Evolutionary conservation across 2,888 invertebrate species (phyloP), one percentile per base, ranked within the genome.

Genomic region (Mythimna pallens): DNA sequence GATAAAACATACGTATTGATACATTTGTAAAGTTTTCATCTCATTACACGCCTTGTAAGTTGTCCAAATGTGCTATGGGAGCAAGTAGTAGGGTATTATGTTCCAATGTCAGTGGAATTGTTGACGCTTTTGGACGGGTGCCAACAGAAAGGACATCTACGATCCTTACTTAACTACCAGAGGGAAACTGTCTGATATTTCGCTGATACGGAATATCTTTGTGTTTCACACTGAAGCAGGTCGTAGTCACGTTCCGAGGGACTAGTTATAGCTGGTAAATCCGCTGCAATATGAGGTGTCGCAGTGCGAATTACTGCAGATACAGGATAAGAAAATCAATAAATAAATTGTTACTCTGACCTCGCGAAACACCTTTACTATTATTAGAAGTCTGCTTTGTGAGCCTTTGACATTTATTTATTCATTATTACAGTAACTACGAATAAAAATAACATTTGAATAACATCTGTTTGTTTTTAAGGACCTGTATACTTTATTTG

Each of bases 41-140:
- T 64, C 34, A 52, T 73, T 73, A 71, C 70, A 68, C 63, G 71
- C 30, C 70, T 34, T 63, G 73, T 68, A 82, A 73, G 75, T 71
- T 63, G 22, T 68, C 14, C 61, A 82, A 86, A 84, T 85, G 54
- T 72, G 59, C 68, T 71, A 63, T 71, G 78, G 80, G 59, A 85
- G 84, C 76, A 81, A 87, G 70, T 84, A 85, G 58, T 65, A 69
- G 67, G 69, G 58, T 88, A 80, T 86, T 85, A 85, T 86, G 87
- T 87, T 87, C 87, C 89, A 90, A 89, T 91, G 90, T 91, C 89
- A 89, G 78, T 75, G 54, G 77, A 86, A 86, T 75, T 78, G 84
- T 83, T 82, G 82, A 76, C 80, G 81, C 74, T 84, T 85, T 89
- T 92, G 92, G 91, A 85, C 54, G 83, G 64, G 72, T 83, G 91